These are phyloP conservation scores for Naso thynnoides DNA, from an alignment of 2,797 vertebrate genomes.

Conservation along the genomic window DNA sequence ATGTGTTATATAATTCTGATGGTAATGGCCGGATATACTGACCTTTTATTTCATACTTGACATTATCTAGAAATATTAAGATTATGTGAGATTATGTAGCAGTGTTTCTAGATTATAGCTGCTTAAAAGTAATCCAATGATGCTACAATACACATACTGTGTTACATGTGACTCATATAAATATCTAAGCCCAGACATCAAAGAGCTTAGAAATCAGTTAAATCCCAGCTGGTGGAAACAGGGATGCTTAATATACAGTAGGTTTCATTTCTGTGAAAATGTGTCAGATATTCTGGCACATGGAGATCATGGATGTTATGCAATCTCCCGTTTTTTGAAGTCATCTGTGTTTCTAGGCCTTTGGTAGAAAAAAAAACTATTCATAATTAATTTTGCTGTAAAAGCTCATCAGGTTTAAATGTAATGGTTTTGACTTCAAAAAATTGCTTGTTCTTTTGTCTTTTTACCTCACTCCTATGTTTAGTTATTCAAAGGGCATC, in stretches of 20 bases:
- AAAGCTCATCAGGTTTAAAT: not conserved
- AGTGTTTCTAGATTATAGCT: constrained; percentile 40
- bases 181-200: constrained; percentile 59
- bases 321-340: constrained; percentile 12
- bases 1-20: constrained; percentile 29
- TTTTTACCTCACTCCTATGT: not conserved
- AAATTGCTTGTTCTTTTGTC: not conserved
- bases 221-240: constrained; percentile 51
- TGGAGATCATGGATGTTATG: constrained; percentile 43
- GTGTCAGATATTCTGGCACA: constrained; percentile 14
- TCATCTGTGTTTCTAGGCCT: constrained; percentile 7
- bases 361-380: not conserved
- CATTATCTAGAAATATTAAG: constrained; percentile 55
- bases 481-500: constrained; percentile 1
- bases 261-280: constrained; percentile 16
- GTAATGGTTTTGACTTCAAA: not conserved
- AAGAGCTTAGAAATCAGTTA: constrained; percentile 53
- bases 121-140: constrained; percentile 67
- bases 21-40: constrained; percentile 44
- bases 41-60: constrained; percentile 46
- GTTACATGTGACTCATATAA: constrained; percentile 51
- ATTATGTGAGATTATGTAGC: constrained; percentile 57
- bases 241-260: constrained; percentile 39
- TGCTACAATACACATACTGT: constrained; percentile 39
- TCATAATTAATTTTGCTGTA: constrained; percentile 1